These are phyloP conservation scores for Leuctra nigra DNA, from an alignment of 2,888 invertebrate species.

Conservation along the genomic window DNA sequence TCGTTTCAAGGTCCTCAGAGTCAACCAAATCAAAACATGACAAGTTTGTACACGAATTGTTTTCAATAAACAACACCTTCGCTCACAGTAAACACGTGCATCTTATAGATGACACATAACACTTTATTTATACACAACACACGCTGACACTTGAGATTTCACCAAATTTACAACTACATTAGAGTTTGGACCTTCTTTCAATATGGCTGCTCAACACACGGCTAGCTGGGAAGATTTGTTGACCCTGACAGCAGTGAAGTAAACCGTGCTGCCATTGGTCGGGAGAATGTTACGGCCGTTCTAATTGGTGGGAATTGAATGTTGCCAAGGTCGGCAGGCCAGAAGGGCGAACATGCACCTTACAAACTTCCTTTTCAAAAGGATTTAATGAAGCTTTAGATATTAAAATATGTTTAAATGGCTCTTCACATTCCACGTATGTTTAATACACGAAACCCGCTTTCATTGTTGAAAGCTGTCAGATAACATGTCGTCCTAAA, in stretches of 20 bases:
- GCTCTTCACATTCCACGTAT: too few species aligned
- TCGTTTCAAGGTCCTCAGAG: conserved; percentile 28
- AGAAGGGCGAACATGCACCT: conserved; percentile 44
- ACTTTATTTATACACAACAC: conserved; percentile 17
- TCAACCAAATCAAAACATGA: conserved; percentile 28
- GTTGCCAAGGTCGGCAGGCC: conserved; percentile 43
- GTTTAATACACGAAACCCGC: too few species aligned
- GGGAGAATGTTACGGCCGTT: conserved; percentile 36
- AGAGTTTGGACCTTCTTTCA: conserved; percentile 42
- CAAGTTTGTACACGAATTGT: conserved; percentile 17
- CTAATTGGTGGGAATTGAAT: conserved; percentile 38
- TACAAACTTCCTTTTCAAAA: conserved; percentile 34
- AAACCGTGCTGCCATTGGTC: conserved; percentile 38
- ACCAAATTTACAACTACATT: conserved; percentile 29
- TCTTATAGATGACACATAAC: conserved; percentile 19
- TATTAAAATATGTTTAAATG: neutral
- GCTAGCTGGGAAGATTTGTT: conserved; percentile 42
- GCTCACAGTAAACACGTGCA: conserved; percentile 14
- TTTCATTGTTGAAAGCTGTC: too few species aligned
- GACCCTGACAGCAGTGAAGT: conserved; percentile 41
- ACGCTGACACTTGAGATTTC: conserved; percentile 25
- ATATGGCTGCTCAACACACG: conserved; percentile 45
- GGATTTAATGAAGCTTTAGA: neutral
- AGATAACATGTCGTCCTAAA: too few species aligned
- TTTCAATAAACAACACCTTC: conserved; percentile 9